phyloP scores from a whole-genome alignment of 2,113 vertebrate species.

The Vanacampus margaritifer region DNA sequence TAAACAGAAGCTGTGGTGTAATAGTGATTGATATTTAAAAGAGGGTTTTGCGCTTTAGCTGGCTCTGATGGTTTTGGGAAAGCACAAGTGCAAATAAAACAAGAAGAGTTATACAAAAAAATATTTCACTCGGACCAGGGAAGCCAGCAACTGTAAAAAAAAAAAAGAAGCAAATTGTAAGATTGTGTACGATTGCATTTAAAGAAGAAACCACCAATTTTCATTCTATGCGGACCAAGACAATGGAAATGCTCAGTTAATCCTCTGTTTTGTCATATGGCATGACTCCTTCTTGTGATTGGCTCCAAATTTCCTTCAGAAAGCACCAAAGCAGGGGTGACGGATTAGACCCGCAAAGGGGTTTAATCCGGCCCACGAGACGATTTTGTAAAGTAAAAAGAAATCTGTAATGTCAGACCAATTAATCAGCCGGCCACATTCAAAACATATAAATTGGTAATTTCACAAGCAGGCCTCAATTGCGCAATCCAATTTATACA shows the following conservation, averaged over 20 bases:
- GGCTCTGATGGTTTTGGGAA: background rate
- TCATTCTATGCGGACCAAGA: too few species aligned
- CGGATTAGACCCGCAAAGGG: too few species aligned
- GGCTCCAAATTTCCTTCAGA: background rate
- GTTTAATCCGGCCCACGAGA: too few species aligned
- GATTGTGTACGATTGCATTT: background rate
- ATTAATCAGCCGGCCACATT: too few species aligned
- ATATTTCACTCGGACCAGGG: background rate
- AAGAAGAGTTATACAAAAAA: background rate
- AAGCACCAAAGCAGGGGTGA: too few species aligned
- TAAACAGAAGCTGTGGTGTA: background rate
- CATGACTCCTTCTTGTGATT: constrained; percentile 1
- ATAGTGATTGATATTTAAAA: background rate
- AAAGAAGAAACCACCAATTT: background rate
- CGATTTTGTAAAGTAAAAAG: too few species aligned
- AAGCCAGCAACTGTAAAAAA: background rate
- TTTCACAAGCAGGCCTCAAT: too few species aligned
- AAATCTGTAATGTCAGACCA: too few species aligned
- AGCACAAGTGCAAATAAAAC: background rate
- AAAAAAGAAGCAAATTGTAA: background rate
- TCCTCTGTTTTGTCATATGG: background rate
- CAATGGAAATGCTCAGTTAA: background rate
- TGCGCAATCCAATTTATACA: too few species aligned
- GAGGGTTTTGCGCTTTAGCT: background rate
- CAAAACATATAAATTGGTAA: too few species aligned